These are phyloP conservation scores for Glaucidium brasilianum DNA, from an alignment of 2,113 vertebrate genomes.

Conservation along the genomic window DNA sequence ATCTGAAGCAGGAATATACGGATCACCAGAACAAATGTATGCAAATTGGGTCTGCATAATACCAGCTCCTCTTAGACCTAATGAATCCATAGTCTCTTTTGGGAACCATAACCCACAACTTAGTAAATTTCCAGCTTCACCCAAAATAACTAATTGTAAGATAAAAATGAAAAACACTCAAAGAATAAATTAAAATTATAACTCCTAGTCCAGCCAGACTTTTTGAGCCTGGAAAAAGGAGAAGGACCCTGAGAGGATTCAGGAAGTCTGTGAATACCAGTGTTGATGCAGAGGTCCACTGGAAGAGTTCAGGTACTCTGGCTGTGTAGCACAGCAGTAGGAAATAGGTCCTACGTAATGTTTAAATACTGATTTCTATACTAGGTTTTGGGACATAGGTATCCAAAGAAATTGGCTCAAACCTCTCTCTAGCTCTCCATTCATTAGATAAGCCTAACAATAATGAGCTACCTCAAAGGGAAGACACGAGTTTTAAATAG, in stretches of 20 bases:
- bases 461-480: neutral
- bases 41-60: neutral
- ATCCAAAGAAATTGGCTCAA: neutral
- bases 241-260: neutral
- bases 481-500: neutral
- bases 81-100: neutral
- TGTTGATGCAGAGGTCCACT: neutral
- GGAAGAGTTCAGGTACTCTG: neutral
- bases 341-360: neutral
- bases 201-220: neutral
- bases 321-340: neutral
- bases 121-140: neutral
- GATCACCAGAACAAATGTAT: neutral
- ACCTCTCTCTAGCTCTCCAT: neutral
- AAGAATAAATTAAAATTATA: neutral
- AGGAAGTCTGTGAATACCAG: neutral
- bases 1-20: neutral
- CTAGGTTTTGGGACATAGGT: neutral
- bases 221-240: neutral
- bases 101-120: neutral
- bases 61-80: neutral
- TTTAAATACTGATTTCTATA: neutral
- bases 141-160: neutral
- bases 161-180: fast-evolving
- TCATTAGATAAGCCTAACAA: neutral